Conservation (phyloP, 2,888 invertebrate species). For the Tetranychus truncatus region DNA sequence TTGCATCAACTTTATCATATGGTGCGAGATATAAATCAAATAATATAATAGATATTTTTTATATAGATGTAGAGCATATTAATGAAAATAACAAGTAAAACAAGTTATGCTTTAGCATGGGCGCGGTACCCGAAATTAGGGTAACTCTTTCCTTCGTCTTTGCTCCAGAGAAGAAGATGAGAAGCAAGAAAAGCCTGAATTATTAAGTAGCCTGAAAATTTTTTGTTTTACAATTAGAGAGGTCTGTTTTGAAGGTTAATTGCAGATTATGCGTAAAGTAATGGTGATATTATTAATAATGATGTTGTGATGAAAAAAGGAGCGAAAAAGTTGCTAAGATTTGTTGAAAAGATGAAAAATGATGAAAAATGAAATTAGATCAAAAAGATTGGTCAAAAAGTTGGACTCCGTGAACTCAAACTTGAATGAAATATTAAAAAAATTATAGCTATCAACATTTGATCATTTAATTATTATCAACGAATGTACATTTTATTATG, state of each 20-base stretch:
- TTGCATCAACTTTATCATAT: background rate
- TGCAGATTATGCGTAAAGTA: background rate
- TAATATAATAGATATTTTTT: background rate
- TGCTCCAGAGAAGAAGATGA: conserved; percentile 2
- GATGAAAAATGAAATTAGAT: background rate
- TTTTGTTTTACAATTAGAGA: background rate
- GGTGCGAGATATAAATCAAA: conserved; percentile 7
- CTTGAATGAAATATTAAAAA: no score
- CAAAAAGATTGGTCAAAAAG: background rate
- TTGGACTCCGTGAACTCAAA: no score
- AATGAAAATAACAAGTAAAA: background rate
- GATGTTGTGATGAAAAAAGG: background rate
- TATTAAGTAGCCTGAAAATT: background rate
- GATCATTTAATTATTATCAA: background rate
- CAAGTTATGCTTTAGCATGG: background rate
- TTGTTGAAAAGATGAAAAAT: background rate
- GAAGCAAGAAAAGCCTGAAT: background rate
- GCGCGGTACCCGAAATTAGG: background rate
- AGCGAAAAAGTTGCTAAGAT: background rate
- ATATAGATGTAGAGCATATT: background rate
- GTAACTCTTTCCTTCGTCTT: background rate
- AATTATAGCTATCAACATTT: no score
- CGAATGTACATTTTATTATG: background rate
- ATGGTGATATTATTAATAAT: background rate
- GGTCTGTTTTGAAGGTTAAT: background rate